phyloP scores from a whole-genome alignment of 2,113 vertebrate genomes.

The Cheilinus undulatus region DNA sequence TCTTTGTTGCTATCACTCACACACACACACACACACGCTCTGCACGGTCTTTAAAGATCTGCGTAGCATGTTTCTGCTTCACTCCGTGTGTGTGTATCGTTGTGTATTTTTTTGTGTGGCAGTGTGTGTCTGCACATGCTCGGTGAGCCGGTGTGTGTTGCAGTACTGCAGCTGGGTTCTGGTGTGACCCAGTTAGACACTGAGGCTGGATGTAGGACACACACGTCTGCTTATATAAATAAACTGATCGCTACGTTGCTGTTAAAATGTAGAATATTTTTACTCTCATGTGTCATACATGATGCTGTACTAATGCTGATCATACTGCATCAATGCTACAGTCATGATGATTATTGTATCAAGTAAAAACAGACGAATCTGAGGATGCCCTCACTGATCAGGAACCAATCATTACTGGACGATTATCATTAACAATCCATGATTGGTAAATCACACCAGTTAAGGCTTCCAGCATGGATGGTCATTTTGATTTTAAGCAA shows the following conservation, averaged over 20 bases:
- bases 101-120: conserved; percentile 3
- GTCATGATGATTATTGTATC: too few relatives aligned
- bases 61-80: conserved; percentile 55
- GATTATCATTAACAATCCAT: too few relatives aligned
- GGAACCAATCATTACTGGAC: too few relatives aligned
- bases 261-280: not conserved
- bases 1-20: conserved; percentile 65
- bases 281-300: too few relatives aligned
- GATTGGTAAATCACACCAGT: too few relatives aligned
- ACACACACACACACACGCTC: conserved; percentile 1
- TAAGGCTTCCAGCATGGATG: too few relatives aligned
- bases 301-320: too few relatives aligned
- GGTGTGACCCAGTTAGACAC: conserved; percentile 68
- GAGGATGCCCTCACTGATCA: too few relatives aligned
- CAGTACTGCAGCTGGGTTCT: conserved; percentile 61
- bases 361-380: too few relatives aligned
- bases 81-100: conserved; percentile 27
- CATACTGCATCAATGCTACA: not conserved
- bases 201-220: conserved; percentile 59
- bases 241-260: too few relatives aligned
- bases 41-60: conserved; percentile 12
- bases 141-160: conserved; percentile 50
- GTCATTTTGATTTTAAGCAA: too few relatives aligned
- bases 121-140: conserved; percentile 22
- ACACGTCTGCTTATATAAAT: conserved; percentile 4